Conservation (phyloP, 2,888 invertebrate species). For the Noctua fimbriata region DNA sequence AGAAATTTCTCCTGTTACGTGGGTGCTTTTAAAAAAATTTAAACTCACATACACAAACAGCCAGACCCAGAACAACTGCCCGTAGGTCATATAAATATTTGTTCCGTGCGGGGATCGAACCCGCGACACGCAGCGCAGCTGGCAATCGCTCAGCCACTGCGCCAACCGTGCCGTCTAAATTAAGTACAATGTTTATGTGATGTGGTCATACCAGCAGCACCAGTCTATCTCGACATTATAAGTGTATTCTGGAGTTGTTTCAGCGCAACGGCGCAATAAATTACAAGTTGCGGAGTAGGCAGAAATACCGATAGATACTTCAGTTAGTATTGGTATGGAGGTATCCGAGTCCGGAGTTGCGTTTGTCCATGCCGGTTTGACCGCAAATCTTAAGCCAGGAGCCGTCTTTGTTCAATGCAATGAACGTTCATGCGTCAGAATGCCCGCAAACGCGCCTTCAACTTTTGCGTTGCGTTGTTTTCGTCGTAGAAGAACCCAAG, state of each 20-base stretch:
- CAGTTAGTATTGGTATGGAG: neutral
- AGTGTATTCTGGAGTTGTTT: no score
- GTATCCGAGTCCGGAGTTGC: neutral
- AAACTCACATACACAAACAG: no score
- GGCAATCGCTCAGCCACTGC: no score
- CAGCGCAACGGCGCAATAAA: neutral
- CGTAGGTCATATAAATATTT: no score
- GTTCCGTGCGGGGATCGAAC: no score
- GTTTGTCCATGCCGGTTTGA: neutral
- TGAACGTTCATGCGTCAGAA: neutral
- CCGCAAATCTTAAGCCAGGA: neutral
- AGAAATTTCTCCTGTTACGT: no score
- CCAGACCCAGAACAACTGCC: no score
- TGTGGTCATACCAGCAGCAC: neutral
- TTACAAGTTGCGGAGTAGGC: neutral
- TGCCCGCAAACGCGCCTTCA: neutral
- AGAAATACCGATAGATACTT: neutral
- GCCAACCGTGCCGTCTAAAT: no score
- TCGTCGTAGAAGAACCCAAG: neutral
- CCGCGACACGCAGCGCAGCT: no score
- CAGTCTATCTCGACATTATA: no score
- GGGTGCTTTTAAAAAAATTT: no score
- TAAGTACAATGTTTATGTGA: neutral
- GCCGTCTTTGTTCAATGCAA: neutral
- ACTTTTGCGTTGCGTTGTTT: neutral